These are phyloP conservation scores for Eremobia ochroleuca DNA, from an alignment of 2,888 invertebrate genomes.

Conservation along the genomic window DNA sequence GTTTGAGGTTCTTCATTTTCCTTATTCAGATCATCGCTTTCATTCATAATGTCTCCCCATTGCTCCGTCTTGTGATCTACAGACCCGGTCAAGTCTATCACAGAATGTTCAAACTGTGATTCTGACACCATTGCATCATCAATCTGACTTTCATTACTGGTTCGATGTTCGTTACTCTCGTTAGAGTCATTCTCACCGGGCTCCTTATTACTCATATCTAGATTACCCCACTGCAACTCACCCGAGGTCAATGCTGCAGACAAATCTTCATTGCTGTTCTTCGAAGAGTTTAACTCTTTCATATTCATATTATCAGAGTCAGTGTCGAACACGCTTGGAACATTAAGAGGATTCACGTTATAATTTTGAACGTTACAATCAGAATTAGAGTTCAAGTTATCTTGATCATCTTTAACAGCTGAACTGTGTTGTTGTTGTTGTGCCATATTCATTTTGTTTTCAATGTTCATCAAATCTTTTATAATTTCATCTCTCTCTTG, in stretches of 20 bases:
- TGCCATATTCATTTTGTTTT: constrained; percentile 81
- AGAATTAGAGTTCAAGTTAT: constrained; percentile 60
- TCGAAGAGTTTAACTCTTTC: constrained; percentile 55
- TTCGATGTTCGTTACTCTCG: constrained; percentile 37
- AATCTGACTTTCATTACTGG: constrained; percentile 63
- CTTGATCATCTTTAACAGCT: constrained; percentile 65
- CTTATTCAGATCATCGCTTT: constrained; percentile 71
- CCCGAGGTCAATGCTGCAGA: constrained; percentile 65
- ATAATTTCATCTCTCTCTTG: constrained; percentile 86
- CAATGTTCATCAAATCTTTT: constrained; percentile 87
- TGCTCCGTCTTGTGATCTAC: constrained; percentile 71
- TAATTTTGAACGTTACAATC: constrained; percentile 70
- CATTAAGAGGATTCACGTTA: constrained; percentile 63
- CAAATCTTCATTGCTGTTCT: constrained; percentile 65
- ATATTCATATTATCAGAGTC: constrained; percentile 63
- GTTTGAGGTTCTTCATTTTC: constrained; percentile 73
- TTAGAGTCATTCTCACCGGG: constrained; percentile 54
- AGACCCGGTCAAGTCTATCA: constrained; percentile 78
- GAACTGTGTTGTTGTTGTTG: constrained; percentile 71
- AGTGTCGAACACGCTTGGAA: constrained; percentile 65
- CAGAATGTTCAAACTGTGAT: constrained; percentile 69
- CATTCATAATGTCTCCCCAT: constrained; percentile 74
- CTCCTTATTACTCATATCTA: constrained; percentile 72
- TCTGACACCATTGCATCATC: constrained; percentile 63
- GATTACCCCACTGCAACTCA: constrained; percentile 75